These are phyloP conservation scores for Lophochroa leadbeateri DNA, from an alignment of 2,113 vertebrate species.

Conservation along the genomic window DNA sequence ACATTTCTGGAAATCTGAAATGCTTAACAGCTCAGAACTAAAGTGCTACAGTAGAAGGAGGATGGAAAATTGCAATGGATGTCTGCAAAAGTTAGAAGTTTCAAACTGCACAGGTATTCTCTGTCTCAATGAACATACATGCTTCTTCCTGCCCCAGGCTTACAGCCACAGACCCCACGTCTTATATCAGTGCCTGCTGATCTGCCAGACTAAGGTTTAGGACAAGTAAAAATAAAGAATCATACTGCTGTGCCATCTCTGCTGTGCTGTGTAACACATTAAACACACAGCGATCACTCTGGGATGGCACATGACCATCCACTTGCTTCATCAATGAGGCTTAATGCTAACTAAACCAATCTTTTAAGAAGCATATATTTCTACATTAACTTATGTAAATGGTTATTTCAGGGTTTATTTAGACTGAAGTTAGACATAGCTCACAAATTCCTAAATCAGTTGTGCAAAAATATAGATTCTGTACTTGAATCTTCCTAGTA, in stretches of 20 bases:
- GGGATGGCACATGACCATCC: neutral
- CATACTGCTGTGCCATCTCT: neutral
- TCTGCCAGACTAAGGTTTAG: neutral
- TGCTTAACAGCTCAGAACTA: neutral
- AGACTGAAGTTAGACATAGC: neutral
- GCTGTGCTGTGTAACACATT: neutral
- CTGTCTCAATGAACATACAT: neutral
- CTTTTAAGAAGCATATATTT: neutral
- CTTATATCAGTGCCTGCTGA: neutral
- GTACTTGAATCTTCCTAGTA: neutral
- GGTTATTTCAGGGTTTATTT: neutral
- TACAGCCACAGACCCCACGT: neutral
- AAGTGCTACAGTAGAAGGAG: neutral
- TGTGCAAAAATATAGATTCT: neutral
- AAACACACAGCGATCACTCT: neutral
- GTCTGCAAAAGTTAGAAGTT: neutral
- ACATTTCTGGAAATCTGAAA: neutral
- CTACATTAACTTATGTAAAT: neutral
- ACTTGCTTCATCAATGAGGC: neutral
- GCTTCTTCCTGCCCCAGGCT: neutral
- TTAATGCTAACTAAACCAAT: neutral
- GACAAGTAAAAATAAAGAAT: neutral
- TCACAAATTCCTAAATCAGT: neutral
- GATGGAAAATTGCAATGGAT: neutral
- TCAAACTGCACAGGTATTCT: neutral